Percentiles rank a stretch among this genome's conserved stretches.
These are phyloP conservation scores for Drosophila austrosaltans DNA, from an alignment of 2,888 invertebrate genomes.

Conservation along the genomic window DNA sequence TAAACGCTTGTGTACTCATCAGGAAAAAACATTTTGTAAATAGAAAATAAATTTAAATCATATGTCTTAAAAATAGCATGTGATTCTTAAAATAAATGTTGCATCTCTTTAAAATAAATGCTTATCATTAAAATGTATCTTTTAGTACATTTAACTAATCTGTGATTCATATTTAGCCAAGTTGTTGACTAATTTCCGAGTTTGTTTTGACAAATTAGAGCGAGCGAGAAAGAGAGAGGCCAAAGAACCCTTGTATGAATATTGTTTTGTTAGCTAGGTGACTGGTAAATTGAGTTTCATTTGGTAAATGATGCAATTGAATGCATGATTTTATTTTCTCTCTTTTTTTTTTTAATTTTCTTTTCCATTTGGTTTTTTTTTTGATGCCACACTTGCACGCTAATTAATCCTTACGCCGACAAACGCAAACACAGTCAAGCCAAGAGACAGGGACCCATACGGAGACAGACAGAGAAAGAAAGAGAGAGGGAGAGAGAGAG, in stretches of 20 bases:
- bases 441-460: slow-evolving; percentile 37
- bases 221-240: slow-evolving; percentile 21
- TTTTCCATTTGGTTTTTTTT: slow-evolving; percentile 26
- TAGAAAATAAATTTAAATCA: neutral
- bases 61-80: neutral
- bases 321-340: slow-evolving; percentile 67
- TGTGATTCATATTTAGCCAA: slow-evolving; percentile 1
- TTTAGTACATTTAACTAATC: neutral
- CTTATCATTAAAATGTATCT: neutral
- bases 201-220: neutral
- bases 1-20: too few species aligned
- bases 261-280: slow-evolving; percentile 25
- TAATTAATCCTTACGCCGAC: slow-evolving; percentile 80
- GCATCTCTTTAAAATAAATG: neutral
- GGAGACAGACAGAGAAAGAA: slow-evolving; percentile 30
- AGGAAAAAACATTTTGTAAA: too few species aligned
- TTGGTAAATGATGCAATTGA: slow-evolving; percentile 78
- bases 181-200: neutral
- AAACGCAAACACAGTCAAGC: slow-evolving; percentile 60
- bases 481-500: neutral
- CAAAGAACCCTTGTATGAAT: slow-evolving; percentile 47
- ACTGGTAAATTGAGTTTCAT: slow-evolving; percentile 65
- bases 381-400: slow-evolving; percentile 75
- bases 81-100: neutral
- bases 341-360: slow-evolving; percentile 19